These are phyloP conservation scores for Hiodon tergisus DNA, from an alignment of 2,113 vertebrate genomes.

Conservation along the genomic window DNA sequence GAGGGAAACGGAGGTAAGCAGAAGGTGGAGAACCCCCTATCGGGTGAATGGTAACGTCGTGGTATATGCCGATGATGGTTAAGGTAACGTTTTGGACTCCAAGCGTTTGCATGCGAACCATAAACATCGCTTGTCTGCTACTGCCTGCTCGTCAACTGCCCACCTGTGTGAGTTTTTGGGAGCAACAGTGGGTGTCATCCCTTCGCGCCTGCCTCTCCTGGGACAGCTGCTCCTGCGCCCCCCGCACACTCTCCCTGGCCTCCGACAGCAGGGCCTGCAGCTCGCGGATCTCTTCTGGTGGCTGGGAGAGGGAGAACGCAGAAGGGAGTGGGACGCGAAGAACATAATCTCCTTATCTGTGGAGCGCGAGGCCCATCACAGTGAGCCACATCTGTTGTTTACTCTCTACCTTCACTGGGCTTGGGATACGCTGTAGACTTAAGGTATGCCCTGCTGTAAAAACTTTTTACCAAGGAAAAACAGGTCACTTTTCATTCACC, in stretches of 20 bases:
- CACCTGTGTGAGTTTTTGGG: constrained; percentile 82
- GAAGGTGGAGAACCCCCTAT: neutral
- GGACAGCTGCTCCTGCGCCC: constrained; percentile 72
- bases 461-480: no score
- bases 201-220: constrained; percentile 72
- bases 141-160: no score
- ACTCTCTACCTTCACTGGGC: neutral
- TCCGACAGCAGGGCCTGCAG: constrained; percentile 69
- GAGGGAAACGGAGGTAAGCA: neutral
- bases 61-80: no score
- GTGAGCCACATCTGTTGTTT: neutral
- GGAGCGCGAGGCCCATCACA: neutral
- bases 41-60: no score
- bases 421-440: neutral
- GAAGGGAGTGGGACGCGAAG: neutral
- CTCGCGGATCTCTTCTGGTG: constrained; percentile 63
- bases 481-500: no score
- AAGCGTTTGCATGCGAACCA: neutral
- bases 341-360: no score
- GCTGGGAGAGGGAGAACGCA: constrained; percentile 13
- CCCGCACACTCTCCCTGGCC: constrained; percentile 66
- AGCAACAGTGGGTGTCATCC: constrained; percentile 69
- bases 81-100: no score
- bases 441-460: neutral
- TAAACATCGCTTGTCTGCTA: constrained; percentile 23